A percentile compares a stretch with the other conserved stretches of the same genome.
Conservation (phyloP, 2,113 vertebrate genomes). For the Hiodon alosoides region DNA sequence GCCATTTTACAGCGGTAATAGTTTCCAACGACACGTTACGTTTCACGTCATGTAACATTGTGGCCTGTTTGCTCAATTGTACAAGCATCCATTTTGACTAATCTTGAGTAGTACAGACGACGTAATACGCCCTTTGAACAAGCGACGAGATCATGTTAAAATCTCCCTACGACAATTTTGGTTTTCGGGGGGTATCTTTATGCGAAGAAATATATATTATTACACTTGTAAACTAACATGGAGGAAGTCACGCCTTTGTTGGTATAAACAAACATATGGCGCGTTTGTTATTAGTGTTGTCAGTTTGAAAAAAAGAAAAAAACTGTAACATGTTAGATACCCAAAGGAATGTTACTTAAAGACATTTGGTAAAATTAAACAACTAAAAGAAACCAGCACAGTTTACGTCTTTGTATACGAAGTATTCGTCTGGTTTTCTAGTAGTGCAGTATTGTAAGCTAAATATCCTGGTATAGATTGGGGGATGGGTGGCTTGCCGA, state of each 20-base stretch:
- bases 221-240: slow-evolving; percentile 42
- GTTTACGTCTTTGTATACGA: background rate
- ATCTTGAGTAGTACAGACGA: background rate
- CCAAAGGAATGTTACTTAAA: background rate
- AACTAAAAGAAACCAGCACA: background rate
- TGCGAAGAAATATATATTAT: background rate
- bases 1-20: background rate
- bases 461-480: slow-evolving; percentile 38
- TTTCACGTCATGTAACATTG: background rate
- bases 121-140: slow-evolving; percentile 6
- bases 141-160: background rate
- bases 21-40: background rate
- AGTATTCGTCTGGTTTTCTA: background rate
- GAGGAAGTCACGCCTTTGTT: slow-evolving; percentile 53
- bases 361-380: background rate
- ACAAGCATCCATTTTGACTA: slow-evolving; percentile 16
- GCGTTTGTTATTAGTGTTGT: slow-evolving; percentile 21
- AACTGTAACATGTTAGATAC: background rate
- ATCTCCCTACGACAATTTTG: background rate
- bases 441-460: slow-evolving; percentile 25
- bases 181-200: too few species aligned
- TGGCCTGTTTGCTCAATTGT: slow-evolving; percentile 17
- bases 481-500: slow-evolving; percentile 64
- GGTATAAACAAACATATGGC: slow-evolving; percentile 39
- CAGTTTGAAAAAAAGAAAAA: background rate